Percentiles rank a stretch among this genome's conserved stretches.
phyloP scores from a whole-genome alignment of 2,113 vertebrate species.

The Ivindomyrus marchei region DNA sequence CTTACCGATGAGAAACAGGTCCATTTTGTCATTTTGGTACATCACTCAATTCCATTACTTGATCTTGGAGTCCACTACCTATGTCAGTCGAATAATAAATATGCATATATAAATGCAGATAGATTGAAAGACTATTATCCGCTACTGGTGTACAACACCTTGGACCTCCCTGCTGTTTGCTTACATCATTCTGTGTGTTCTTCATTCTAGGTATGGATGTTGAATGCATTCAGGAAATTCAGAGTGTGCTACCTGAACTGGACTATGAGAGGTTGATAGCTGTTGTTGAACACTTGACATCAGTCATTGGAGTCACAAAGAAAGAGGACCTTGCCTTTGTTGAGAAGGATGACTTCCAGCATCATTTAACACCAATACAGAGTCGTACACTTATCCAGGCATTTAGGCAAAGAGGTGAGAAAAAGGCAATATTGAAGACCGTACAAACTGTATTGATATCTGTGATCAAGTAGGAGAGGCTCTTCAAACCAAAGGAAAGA shows the following conservation, averaged over 20 bases:
- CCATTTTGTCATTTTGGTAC: not conserved
- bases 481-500: not conserved
- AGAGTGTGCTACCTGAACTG: not conserved
- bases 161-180: not conserved
- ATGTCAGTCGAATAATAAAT: not conserved
- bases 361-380: not conserved
- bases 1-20: not conserved
- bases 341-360: not conserved
- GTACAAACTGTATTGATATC: not conserved
- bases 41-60: not conserved
- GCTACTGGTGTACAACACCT: not conserved
- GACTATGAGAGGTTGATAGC: not conserved
- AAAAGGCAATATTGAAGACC: not conserved
- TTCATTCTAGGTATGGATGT: not conserved
- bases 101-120: constrained; percentile 2
- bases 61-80: not conserved
- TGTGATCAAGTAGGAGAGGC: not conserved
- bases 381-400: not conserved
- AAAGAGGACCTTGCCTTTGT: not conserved
- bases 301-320: not conserved
- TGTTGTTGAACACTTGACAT: constrained; percentile 2
- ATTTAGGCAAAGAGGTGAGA: not conserved
- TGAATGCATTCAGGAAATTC: constrained; percentile 2
- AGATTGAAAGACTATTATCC: not conserved
- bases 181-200: not conserved